Base-by-base conservation (phyloP, 2,888 invertebrate species). In the Labia minor region DNA sequence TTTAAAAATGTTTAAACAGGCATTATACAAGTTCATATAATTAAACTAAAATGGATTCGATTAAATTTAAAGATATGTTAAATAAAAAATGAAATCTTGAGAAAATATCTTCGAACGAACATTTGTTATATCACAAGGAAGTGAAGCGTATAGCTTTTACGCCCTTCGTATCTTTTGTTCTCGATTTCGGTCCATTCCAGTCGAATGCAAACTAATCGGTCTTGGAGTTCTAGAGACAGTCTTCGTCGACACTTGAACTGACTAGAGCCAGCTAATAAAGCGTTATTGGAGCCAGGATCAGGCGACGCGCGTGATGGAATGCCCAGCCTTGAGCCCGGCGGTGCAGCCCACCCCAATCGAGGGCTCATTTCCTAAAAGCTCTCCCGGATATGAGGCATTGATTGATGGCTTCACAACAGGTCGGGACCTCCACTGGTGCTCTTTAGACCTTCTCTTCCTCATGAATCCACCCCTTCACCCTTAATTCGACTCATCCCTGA, bases 281-380 rank as follows among this genome's bases (percentile, higher is more conserved):
- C 49, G 49, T 75, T 74, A 74, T 74, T 74, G 73, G 72, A 69
- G 69, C 65, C 64, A 65, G 65, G 68, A 65, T 69, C 67, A 69
- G 69, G 65, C 65, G 63, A 68, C 66, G 68, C 65, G 64, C 65
- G 61, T 68, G 67, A 69, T 64, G 65, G 66, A 69, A 65, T 65
- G 67, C 61, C 66, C 61, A 62, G 21, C 67, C 33, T 67, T 63
- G n/a, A 14, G 49, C 6, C 6, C 2, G n/a, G n/a, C 8, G 6
- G 14, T 14, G n/a, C 4, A 26, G 61, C 61, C 65, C 37, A 21
- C 61, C 21, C 62, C 64, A 19, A 19, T 65, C 65, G 61, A 4
- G n/a, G 16, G 49, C 71, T 73, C 72, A 74, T 74, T 74, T 74
- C 73, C 73, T 74, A 73, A 73, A 73, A 74, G 72, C 73, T 69